Evolutionary conservation across 1,140 invertebrate genomes (phyloP).

Genomic region (Drosophila insularis): DNA sequence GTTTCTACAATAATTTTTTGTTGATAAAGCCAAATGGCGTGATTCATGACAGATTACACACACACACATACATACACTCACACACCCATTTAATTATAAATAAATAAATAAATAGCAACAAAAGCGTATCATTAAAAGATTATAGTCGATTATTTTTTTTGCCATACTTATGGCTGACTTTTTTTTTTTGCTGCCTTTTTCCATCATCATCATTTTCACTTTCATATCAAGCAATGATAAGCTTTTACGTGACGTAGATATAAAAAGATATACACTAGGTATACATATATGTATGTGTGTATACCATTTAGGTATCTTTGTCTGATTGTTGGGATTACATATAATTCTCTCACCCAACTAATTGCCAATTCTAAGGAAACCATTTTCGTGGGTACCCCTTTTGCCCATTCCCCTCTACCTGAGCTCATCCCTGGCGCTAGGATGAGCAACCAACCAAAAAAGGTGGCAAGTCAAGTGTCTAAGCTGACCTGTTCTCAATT

Average conservation of each 20-base stretch:
- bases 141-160: slow-evolving; percentile 26
- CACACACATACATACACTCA: slow-evolving; percentile 9
- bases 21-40: slow-evolving; percentile 76
- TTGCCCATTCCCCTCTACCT: background rate
- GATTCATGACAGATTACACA: slow-evolving; percentile 61
- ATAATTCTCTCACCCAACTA: background rate
- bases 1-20: slow-evolving; percentile 18
- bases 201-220: slow-evolving; percentile 69
- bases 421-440: slow-evolving; percentile 1
- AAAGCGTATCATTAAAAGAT: slow-evolving; percentile 43
- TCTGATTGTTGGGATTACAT: background rate
- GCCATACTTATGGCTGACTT: slow-evolving; percentile 31
- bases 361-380: background rate
- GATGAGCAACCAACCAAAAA: background rate
- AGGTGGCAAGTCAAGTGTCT: slow-evolving; percentile 9
- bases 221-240: slow-evolving; percentile 58
- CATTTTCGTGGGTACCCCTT: background rate
- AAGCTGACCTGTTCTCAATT: slow-evolving; percentile 45
- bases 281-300: background rate
- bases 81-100: slow-evolving; percentile 14
- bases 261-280: slow-evolving; percentile 27
- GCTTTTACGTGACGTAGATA: slow-evolving; percentile 64
- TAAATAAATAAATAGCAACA: slow-evolving; percentile 36
- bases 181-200: slow-evolving; percentile 14
- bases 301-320: background rate